These are phyloP conservation scores for Oligia latruncula DNA, from an alignment of 2,888 invertebrate species.

Conservation along the genomic window DNA sequence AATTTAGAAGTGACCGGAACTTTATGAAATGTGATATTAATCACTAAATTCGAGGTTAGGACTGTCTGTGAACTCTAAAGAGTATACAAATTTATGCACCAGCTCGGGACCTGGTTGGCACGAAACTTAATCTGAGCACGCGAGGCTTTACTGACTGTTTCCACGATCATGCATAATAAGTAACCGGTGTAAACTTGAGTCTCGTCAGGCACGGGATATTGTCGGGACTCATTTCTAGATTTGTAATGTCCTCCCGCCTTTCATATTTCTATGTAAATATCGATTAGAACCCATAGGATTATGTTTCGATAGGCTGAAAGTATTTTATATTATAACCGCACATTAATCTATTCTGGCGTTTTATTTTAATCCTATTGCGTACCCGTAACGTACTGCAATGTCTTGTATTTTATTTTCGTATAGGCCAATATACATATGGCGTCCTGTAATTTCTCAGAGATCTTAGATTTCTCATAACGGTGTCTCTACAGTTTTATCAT, in stretches of 20 bases:
- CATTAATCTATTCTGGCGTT: conserved; percentile 76
- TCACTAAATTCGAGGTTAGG: conserved; percentile 63
- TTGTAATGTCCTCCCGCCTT: conserved; percentile 81
- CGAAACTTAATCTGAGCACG: conserved; percentile 66
- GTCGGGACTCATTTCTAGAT: conserved; percentile 73
- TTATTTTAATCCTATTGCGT: conserved; percentile 68
- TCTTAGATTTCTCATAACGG: conserved; percentile 44
- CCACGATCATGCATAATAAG: conserved; percentile 72
- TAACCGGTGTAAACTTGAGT: conserved; percentile 66
- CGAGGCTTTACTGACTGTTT: conserved; percentile 66
- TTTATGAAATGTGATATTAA: conserved; percentile 60
- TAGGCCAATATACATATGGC: conserved; percentile 25
- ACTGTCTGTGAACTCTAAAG: conserved; percentile 64
- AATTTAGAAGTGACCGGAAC: conserved; percentile 59
- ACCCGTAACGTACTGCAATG: conserved; percentile 44
- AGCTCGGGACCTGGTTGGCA: conserved; percentile 73
- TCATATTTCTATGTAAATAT: conserved; percentile 86
- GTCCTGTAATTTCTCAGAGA: conserved; percentile 46
- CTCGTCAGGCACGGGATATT: conserved; percentile 69
- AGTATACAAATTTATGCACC: conserved; percentile 68
- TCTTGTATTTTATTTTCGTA: conserved; percentile 39
- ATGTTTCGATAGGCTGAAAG: conserved; percentile 88
- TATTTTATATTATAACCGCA: conserved; percentile 89
- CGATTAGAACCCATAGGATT: conserved; percentile 86
- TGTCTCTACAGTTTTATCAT: conserved; percentile 50